A percentile compares a stretch with the other conserved stretches of the same genome.
Conservation (phyloP, 1,140 invertebrate genomes). For the Neoseiulus cucumeris region DNA sequence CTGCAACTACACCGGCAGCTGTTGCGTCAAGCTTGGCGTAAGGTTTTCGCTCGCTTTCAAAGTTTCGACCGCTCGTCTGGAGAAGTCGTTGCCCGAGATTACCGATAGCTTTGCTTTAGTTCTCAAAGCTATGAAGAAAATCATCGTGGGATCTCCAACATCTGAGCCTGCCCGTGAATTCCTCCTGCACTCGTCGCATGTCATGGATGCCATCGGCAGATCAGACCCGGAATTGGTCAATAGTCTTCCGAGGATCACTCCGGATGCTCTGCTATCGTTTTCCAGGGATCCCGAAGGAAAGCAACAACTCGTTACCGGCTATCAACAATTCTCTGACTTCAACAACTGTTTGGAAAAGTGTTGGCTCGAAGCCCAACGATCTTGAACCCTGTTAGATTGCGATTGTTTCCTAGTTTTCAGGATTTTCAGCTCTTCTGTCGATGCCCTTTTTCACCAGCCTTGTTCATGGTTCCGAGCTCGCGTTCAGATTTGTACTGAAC, state of each 20-base stretch:
- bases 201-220: neutral
- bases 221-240: neutral
- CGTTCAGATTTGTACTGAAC: too few species aligned
- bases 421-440: too few species aligned
- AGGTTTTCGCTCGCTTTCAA: neutral
- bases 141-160: neutral
- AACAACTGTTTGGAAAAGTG: slow-evolving; percentile 4
- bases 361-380: neutral
- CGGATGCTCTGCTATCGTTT: neutral
- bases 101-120: neutral
- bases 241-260: neutral
- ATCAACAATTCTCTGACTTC: neutral
- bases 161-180: neutral
- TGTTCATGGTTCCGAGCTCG: too few species aligned
- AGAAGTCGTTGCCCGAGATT: neutral
- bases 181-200: neutral
- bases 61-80: neutral
- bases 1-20: neutral
- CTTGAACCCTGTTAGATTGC: too few species aligned
- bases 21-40: neutral
- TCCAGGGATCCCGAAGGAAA: neutral
- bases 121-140: neutral
- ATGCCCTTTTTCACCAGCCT: too few species aligned
- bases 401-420: too few species aligned
- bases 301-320: neutral